Conservation (phyloP, 2,113 vertebrate genomes). For the Erythrocercus mccallii region DNA sequence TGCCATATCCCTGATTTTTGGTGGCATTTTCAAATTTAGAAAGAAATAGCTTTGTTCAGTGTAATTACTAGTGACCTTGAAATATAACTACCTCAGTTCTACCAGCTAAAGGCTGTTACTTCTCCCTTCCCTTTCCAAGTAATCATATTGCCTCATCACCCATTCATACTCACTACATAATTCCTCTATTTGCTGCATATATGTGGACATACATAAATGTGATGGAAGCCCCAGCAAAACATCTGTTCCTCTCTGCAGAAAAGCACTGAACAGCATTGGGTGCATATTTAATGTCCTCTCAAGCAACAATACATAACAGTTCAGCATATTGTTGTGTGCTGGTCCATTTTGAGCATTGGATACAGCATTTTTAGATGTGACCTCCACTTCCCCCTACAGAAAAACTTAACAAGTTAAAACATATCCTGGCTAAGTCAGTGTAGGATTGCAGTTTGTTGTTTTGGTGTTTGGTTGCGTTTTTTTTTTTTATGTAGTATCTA, state of each 20-base stretch:
- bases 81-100: background rate
- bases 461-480: background rate
- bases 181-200: background rate
- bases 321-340: background rate
- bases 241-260: background rate
- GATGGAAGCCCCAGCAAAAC: background rate
- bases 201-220: background rate
- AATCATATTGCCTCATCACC: background rate
- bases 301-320: background rate
- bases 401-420: background rate
- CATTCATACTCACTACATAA: background rate
- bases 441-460: background rate
- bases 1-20: background rate
- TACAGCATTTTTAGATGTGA: background rate
- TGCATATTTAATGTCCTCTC: background rate
- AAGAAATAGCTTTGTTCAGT: background rate
- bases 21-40: background rate
- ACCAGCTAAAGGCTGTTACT: background rate
- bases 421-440: background rate
- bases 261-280: background rate
- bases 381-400: background rate
- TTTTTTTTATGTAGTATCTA: conserved; percentile 15
- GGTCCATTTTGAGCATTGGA: background rate
- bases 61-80: background rate
- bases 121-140: background rate